Evolutionary conservation across 2,113 vertebrate species (phyloP).

Genomic region (Cephalopterus ornatus): DNA sequence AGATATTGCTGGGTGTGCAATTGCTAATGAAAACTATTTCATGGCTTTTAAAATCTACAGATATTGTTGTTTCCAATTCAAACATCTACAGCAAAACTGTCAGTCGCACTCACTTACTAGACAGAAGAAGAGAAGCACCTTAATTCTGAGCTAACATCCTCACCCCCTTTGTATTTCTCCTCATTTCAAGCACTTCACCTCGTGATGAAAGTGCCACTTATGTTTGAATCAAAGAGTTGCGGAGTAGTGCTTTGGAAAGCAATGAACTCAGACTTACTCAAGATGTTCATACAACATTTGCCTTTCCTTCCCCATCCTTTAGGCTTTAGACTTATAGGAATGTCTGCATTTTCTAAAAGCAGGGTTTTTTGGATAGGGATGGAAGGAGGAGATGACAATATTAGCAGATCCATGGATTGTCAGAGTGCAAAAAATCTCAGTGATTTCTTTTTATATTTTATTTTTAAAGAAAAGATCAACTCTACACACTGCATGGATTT

Average conservation of each 20-base stretch:
- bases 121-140: slow-evolving; percentile 24
- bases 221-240: not conserved
- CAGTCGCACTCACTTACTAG: slow-evolving; percentile 59
- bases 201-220: not conserved
- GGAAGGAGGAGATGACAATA: not conserved
- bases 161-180: slow-evolving; percentile 55
- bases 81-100: slow-evolving; percentile 44
- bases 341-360: not conserved
- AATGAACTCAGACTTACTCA: not conserved
- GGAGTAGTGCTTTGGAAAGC: not conserved
- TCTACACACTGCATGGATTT: not conserved
- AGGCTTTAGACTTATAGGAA: not conserved
- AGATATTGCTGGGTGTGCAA: slow-evolving; percentile 40
- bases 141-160: slow-evolving; percentile 31
- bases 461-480: not conserved
- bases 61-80: slow-evolving; percentile 66
- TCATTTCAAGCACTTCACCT: slow-evolving; percentile 47
- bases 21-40: slow-evolving; percentile 56
- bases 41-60: slow-evolving; percentile 53
- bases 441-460: not conserved
- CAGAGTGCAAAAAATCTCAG: not conserved
- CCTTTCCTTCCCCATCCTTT: not conserved
- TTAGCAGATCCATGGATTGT: not conserved
- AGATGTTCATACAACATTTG: not conserved
- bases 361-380: not conserved